Evolutionary conservation across 2,888 invertebrate genomes (phyloP).

Genomic region (Thysanoteuthis rhombus): DNA sequence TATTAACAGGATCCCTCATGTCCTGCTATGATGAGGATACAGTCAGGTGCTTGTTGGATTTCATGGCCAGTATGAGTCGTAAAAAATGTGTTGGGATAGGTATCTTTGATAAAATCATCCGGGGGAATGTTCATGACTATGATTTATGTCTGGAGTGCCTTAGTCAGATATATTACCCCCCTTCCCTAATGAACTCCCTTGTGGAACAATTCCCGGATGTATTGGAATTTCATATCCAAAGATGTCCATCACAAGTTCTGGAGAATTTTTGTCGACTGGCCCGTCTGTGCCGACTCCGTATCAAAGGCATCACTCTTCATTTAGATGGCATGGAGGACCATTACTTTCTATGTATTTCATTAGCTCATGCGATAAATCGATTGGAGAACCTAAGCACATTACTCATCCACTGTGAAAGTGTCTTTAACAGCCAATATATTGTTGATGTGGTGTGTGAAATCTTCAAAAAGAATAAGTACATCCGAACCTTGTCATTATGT

Average conservation of each 20-base stretch:
- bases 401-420: conserved; percentile 30
- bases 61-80: background rate
- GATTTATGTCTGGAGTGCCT: conserved; percentile 29
- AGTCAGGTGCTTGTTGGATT: background rate
- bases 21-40: conserved; percentile 21
- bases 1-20: conserved; percentile 24
- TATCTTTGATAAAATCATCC: conserved; percentile 28
- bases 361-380: conserved; percentile 22
- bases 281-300: background rate
- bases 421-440: conserved; percentile 23
- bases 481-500: conserved; percentile 18
- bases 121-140: conserved; percentile 28
- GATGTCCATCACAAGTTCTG: conserved; percentile 21
- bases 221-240: conserved; percentile 24
- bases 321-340: conserved; percentile 30
- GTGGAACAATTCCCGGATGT: conserved; percentile 30
- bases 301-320: conserved; percentile 29
- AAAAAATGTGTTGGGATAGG: conserved; percentile 28
- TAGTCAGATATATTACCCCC: conserved; percentile 25
- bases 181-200: conserved; percentile 13
- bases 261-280: conserved; percentile 26
- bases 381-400: conserved; percentile 16
- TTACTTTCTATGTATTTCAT: conserved; percentile 19
- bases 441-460: conserved; percentile 23
- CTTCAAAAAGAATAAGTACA: conserved; percentile 22